Percentiles rank a stretch among this genome's conserved stretches.
Evolutionary conservation across 2,113 vertebrate species (phyloP).

Genomic region (Dipodomys spectabilis): DNA sequence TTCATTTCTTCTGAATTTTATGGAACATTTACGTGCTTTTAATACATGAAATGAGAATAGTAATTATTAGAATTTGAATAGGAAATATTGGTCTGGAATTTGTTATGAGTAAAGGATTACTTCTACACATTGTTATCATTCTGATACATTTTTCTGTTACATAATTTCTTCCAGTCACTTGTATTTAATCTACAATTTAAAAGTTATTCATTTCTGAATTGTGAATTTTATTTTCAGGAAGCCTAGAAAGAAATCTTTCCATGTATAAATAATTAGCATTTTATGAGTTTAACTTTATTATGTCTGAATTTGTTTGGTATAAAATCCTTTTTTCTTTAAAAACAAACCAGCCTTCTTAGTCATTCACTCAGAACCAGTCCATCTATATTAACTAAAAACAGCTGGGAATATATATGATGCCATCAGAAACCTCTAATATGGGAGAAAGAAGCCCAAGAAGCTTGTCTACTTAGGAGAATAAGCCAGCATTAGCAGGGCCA

Average conservation of each 20-base stretch:
- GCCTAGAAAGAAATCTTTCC: background rate
- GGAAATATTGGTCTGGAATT: slow-evolving; percentile 18
- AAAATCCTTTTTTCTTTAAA: slow-evolving; percentile 9
- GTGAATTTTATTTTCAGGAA: slow-evolving; percentile 8
- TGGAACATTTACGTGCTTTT: slow-evolving; percentile 43
- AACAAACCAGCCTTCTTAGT: background rate
- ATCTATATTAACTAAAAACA: slow-evolving; percentile 40
- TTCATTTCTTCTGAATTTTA: slow-evolving; percentile 49
- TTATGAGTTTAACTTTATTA: slow-evolving; percentile 13
- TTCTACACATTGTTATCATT: background rate
- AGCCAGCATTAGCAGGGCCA: background rate
- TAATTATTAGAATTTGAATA: background rate
- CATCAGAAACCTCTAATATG: background rate
- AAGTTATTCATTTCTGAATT: background rate
- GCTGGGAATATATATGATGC: background rate
- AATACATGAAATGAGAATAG: background rate
- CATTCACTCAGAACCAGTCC: background rate
- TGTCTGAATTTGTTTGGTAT: slow-evolving; percentile 15
- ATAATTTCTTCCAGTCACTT: background rate
- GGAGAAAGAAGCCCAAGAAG: background rate
- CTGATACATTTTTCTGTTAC: background rate
- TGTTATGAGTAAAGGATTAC: background rate
- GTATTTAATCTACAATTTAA: slow-evolving; percentile 4
- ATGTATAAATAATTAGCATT: slow-evolving; percentile 46
- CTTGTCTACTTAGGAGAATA: background rate